These are phyloP conservation scores for Anthopleura xanthogrammica DNA, from an alignment of 92 coral and sea anemone species.

Conservation along the genomic window DNA sequence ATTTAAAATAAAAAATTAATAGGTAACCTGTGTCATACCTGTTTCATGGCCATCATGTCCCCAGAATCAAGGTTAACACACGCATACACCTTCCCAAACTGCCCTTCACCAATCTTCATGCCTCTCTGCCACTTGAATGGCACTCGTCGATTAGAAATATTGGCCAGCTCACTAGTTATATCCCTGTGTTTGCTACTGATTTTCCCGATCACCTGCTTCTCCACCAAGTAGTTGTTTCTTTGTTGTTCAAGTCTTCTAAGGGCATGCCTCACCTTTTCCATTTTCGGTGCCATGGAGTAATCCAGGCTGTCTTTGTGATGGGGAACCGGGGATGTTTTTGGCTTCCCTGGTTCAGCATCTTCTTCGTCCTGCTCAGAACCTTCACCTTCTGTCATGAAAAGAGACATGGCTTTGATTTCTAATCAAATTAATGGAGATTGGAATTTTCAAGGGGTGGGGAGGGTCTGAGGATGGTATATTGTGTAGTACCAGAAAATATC, in stretches of 20 bases:
- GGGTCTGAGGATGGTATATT: too few relatives aligned
- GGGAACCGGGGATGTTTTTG: not conserved
- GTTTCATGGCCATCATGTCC: slow-evolving; percentile 96
- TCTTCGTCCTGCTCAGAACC: slow-evolving; percentile 41
- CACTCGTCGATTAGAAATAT: slow-evolving; percentile 83
- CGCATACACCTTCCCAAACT: slow-evolving; percentile 95
- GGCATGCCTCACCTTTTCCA: slow-evolving; percentile 66
- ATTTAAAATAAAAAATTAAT: too few relatives aligned
- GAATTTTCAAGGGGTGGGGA: too few relatives aligned
- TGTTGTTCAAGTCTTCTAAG: slow-evolving; percentile 57
- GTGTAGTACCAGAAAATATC: too few relatives aligned
- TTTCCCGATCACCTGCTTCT: slow-evolving; percentile 77
- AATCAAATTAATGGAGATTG: too few relatives aligned
- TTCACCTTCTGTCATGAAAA: slow-evolving; percentile 8
- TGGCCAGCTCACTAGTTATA: slow-evolving; percentile 87
- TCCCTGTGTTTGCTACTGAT: slow-evolving; percentile 85
- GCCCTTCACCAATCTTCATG: slow-evolving; percentile 98
- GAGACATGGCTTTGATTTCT: not conserved
- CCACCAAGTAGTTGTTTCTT: slow-evolving; percentile 53
- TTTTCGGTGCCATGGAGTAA: slow-evolving; percentile 53
- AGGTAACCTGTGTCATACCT: slow-evolving; percentile 48
- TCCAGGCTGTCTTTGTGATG: slow-evolving; percentile 52
- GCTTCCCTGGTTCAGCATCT: slow-evolving; percentile 24
- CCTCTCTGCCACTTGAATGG: slow-evolving; percentile 99
- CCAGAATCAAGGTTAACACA: slow-evolving; percentile 95